phyloP scores from a whole-genome alignment of 2,797 vertebrate genomes.

The Pipistrellus nathusii region DNA sequence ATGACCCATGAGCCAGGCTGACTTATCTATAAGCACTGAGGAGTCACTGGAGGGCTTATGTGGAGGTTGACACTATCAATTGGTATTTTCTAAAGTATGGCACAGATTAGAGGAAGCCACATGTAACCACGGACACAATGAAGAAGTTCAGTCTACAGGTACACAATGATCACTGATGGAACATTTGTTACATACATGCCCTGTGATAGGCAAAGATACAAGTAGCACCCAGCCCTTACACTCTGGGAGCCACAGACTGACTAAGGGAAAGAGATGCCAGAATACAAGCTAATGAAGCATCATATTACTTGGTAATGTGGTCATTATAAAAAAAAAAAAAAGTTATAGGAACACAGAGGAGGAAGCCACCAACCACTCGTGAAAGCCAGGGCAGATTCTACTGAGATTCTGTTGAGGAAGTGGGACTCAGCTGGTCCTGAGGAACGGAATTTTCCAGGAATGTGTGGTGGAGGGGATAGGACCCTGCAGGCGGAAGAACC shows the following conservation, averaged over 20 bases:
- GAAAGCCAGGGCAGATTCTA: neutral
- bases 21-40: neutral
- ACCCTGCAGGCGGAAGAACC: neutral
- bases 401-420: neutral
- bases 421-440: neutral
- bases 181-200: neutral
- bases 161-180: neutral
- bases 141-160: neutral
- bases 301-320: neutral
- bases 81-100: neutral
- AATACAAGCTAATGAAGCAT: neutral
- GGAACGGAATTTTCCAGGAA: neutral
- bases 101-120: neutral
- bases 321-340: neutral
- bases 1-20: neutral
- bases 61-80: neutral
- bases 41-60: neutral
- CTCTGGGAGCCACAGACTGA: neutral
- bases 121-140: neutral
- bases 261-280: neutral
- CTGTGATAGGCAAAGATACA: neutral
- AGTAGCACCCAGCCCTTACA: neutral
- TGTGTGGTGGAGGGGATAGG: accelerated
- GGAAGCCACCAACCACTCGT: neutral
- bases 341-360: neutral